Evolutionary conservation across 2,888 invertebrate species (phyloP).

Genomic region (Leptarthrus brevirostris): DNA sequence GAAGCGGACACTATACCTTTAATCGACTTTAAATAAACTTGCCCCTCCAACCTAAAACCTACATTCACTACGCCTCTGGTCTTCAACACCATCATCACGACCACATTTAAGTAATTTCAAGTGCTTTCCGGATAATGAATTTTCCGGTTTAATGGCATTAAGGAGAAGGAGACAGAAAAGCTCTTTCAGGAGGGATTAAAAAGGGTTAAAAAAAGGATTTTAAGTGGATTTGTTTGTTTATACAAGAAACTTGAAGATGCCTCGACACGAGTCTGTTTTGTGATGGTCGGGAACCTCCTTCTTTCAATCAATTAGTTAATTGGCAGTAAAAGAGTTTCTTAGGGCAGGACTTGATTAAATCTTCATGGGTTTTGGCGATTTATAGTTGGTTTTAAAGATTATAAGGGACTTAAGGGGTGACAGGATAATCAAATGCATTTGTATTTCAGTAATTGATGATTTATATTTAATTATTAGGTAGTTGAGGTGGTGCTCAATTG

Average conservation of each 20-base stretch:
- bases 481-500: no score
- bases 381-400: no score
- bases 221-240: slow-evolving; percentile 54
- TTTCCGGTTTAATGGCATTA: slow-evolving; percentile 52
- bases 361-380: no score
- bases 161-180: slow-evolving; percentile 28
- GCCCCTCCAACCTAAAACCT: slow-evolving; percentile 12
- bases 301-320: slow-evolving; percentile 53
- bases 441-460: no score
- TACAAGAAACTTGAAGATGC: slow-evolving; percentile 28
- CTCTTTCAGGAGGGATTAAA: slow-evolving; percentile 23
- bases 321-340: slow-evolving; percentile 22
- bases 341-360: no score
- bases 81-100: slow-evolving; percentile 30
- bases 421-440: no score
- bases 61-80: slow-evolving; percentile 5
- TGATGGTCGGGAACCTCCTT: slow-evolving; percentile 19
- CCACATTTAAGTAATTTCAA: slow-evolving; percentile 52
- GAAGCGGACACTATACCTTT: slow-evolving; percentile 25
- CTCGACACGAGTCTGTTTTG: slow-evolving; percentile 22
- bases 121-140: slow-evolving; percentile 56
- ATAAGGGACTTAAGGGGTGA: no score
- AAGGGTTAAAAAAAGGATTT: slow-evolving; percentile 44
- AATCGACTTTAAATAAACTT: slow-evolving; percentile 30
- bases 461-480: no score